Evolutionary conservation across 2,797 vertebrate species (phyloP), one percentile per base, ranked within the genome.

Genomic region (Trachurus trachurus): DNA sequence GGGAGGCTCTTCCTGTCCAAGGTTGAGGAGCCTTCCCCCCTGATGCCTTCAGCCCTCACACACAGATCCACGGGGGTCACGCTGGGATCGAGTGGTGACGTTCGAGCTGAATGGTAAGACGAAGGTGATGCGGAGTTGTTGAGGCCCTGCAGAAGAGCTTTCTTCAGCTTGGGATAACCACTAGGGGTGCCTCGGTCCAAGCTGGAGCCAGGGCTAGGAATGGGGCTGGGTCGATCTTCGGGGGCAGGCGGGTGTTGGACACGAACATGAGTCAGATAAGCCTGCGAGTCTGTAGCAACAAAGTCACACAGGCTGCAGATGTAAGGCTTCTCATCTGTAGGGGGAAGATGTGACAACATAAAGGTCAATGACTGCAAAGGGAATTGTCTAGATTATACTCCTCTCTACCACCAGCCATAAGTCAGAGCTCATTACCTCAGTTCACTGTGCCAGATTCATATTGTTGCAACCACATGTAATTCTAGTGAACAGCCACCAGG

Each of bases 321-420:
- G 82, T 92, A 96, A 44, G 95, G 95, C 89, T 96, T 96, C 91
- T 94, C 93, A 89, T 96, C 97, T 99, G 90, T 67, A 89, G 53
- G 74, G 90, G 78, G 45, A 90, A 52, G 5, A 1, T 85, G 66
- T 22, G 50, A 74, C 26, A 85, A 67, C 22, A 83, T n/a, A 73
- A 66, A 81, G 58, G 60, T 87, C 61, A 85, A 17, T 47, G 8
- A 42, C 21, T 52, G 69, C n/a, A 42, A 42, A 66, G 34, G 4
- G 54, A 67, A 59, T 8, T 9, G 29, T 56, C 11, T 22, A 39
- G 19, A 70, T 29, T 31, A 9, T 19, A 19, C 49, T 54, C 19
- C 21, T 42, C 37, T 54, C 47, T 57, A 19, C 56, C 47, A 67
- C 19, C 21, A 71, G 17, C 67, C 61, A 19, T 26, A 61, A 59